A percentile compares a stretch with the other conserved stretches of the same genome.
Evolutionary conservation across 2,888 invertebrate species (phyloP).

Genomic region (Endotricha flammealis): DNA sequence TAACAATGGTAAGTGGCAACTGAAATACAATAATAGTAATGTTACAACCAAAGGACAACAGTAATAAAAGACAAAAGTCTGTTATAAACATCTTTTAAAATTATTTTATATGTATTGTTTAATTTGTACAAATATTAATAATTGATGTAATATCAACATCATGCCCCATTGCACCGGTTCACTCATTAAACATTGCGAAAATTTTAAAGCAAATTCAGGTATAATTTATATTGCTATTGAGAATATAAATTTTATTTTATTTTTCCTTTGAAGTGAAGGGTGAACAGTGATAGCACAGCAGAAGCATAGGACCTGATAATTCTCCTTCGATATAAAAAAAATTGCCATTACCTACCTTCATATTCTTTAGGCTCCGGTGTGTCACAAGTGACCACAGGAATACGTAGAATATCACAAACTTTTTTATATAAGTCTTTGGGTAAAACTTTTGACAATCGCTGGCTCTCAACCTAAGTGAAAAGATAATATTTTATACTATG

Average conservation of each 20-base stretch:
- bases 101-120: too few species aligned
- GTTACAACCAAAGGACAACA: too few species aligned
- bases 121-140: not conserved
- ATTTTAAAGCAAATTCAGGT: not conserved
- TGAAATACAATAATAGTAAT: too few species aligned
- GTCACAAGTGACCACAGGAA: conserved; percentile 29
- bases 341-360: conserved; percentile 33
- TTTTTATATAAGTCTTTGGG: conserved; percentile 53
- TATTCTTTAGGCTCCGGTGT: conserved; percentile 17
- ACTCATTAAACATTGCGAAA: conserved; percentile 21
- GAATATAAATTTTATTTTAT: too few species aligned
- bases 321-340: too few species aligned
- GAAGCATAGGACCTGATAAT: too few species aligned
- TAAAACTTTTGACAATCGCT: conserved; percentile 44
- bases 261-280: too few species aligned
- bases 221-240: conserved; percentile 23
- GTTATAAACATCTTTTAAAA: too few species aligned
- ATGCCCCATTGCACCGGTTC: not conserved
- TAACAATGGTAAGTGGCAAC: too few species aligned
- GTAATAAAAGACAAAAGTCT: too few species aligned
- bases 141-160: not conserved
- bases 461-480: conserved; percentile 40
- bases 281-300: too few species aligned
- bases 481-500: not conserved
- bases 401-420: conserved; percentile 52